Evolutionary conservation across 2,888 invertebrate species (phyloP), one percentile per base, ranked within the genome.

Genomic region (Lypha dubia): DNA sequence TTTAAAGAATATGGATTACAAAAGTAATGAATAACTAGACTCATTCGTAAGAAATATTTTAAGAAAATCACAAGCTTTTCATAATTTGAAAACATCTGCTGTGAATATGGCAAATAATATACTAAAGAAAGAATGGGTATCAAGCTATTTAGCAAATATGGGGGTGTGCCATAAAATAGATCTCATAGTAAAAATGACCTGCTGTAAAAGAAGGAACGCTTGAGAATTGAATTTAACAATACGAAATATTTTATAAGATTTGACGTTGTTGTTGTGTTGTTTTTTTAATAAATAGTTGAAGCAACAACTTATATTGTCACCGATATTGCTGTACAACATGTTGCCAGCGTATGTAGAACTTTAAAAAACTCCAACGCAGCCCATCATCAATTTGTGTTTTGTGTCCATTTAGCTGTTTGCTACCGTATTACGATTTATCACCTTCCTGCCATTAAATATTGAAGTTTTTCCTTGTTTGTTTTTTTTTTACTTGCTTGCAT

Each of bases 361-460:
- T 11, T 24, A 67, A n/a, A n/a, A n/a, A 79, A 56, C 15, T 28
- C 15, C 51, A 71, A 51, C 35, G 38, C 32, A 28, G n/a, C 35
- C 76, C 79, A 74, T 82, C 82, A 74, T 85, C 79, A 79, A 85
- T 74, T 65, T n/a, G n/a, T n/a, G n/a, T 79, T 65, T 68, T 70
- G 74, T 28, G 74, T 79, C 79, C 79, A 58, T 82, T 85, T 71
- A 70, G 58, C 65, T 85, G 85, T 74, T 60, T 53, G 82, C 85
- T 79, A 82, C 85, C 67, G 79, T 79, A 81, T 85, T 85, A 85
- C 85, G 79, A 75, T 75, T 79, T 79, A 85, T 81, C 80, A 80
- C 80, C 80, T 80, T 77, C 80, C 56, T 74, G 60, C 22, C 73
- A 58, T 70, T 77, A 35, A 56, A 79, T 74, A 60, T 49, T 49